Evolutionary conservation across 2,888 invertebrate genomes (phyloP), one percentile per base, ranked within the genome.

Genomic region (Ametastegia equiseti): DNA sequence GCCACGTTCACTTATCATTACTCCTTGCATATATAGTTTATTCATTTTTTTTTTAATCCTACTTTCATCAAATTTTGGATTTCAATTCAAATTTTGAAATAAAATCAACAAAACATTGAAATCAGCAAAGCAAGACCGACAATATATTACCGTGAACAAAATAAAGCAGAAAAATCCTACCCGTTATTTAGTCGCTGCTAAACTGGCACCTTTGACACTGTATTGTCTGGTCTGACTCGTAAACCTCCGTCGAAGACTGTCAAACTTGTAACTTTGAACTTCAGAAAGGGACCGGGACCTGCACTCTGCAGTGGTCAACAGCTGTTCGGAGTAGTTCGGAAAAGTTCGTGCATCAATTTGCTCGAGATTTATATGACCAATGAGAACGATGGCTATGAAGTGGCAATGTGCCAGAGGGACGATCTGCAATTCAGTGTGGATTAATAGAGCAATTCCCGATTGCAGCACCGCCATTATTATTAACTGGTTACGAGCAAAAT

Each of bases 321-420:
- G 3, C n/a, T 39, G 33, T 75, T 50, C 75, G 54, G 33, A 23
- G 54, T 23, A n/a, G 30, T 7, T 71, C 54, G 75, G 50, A 36
- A 50, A 54, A 13, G 75, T 50, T 75, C 75, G 75, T 75, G 54
- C 0, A 27, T n/a, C 11, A 54, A 75, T 75, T 54, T 54, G 6
- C 75, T 15, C n/a, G n/a, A n/a, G n/a, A 33, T 19, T 36, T 11
- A 75, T 36, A 54, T 19, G 13, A 19, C 54, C 50, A 75, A 75
- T 75, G 54, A 36, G 36, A 54, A 75, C 15, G 23, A 75, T n/a
- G n/a, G 23, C 15, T 60, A 30, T 60, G 11, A 60, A 1, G 9
- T 23, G 1, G 67, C 23, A 47, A 27, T 47, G 30, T 71, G 27
- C 27, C 47, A 9, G 71, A 47, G 71, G 71, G 71, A 69, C 30